phyloP scores from a whole-genome alignment of 2,797 vertebrate genomes.

The Sebastes glaucus region DNA sequence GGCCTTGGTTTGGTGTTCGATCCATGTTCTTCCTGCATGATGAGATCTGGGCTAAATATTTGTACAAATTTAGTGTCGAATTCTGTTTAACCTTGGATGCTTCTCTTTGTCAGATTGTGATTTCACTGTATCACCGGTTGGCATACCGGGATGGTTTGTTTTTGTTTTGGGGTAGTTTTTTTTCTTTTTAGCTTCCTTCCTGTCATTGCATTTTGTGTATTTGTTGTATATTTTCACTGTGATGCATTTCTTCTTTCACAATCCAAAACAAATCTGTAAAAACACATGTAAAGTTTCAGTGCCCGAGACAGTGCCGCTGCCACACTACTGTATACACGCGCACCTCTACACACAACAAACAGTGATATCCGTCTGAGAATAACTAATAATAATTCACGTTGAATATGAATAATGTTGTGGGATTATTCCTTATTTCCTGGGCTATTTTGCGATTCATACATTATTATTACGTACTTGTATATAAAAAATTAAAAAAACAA shows the following conservation, averaged over 20 bases:
- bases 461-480: too few relatives aligned
- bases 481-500: too few relatives aligned
- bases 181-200: background rate
- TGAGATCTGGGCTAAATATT: background rate
- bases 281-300: background rate
- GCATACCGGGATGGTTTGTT: background rate
- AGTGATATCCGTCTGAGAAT: too few relatives aligned
- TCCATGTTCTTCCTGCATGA: background rate
- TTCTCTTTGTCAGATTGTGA: background rate
- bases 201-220: background rate
- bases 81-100: background rate
- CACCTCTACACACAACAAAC: too few relatives aligned
- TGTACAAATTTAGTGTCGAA: too few relatives aligned
- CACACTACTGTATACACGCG: too few relatives aligned
- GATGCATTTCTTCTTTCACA: background rate
- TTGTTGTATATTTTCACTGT: background rate
- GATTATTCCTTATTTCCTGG: too few relatives aligned
- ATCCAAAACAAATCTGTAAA: background rate
- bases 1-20: slow-evolving; percentile 13
- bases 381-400: too few relatives aligned
- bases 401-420: too few relatives aligned
- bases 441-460: too few relatives aligned
- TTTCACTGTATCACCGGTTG: background rate
- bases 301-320: too few relatives aligned
- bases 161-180: background rate